Evolutionary conservation across 2,888 invertebrate genomes (phyloP), one percentile per base, ranked within the genome.

Genomic region (Callosobruchus maculatus): DNA sequence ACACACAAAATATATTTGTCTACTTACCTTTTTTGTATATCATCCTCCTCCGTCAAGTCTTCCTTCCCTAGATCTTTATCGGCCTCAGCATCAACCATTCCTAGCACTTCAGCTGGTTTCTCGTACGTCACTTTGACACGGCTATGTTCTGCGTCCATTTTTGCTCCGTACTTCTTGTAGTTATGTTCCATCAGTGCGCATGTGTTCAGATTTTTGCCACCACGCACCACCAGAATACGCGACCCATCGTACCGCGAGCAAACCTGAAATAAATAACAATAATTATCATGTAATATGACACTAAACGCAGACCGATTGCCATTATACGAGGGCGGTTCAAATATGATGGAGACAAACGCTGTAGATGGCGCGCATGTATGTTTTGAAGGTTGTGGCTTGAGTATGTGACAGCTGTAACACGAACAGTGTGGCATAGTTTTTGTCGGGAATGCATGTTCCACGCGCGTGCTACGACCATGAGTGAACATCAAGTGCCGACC

Each of bases 171-270:
- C 82, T 91, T 93, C 81, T 92, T 90, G 80, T 89, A 89, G 80
- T 92, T 91, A 79, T 91, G 91, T 77, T 95, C 93, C 78, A 95
- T 86, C 77, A 95, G 89, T 1, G 93, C 94, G 85, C 95, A 96
- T 0, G 94, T 94, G 78, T 92, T 90, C 70, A 96, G 87, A 84
- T 92, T 92, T 81, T 92, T 92, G 71, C 93, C 94, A 9, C 95
- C 96, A 86, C 93, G 92, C 0, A 95, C 94, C 0, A 96, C 93
- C 81, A 96, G 88, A 82, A 96, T 92, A 75, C 94, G 91, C 0
- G 95, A 93, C 20, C 95, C 95, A 80, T 92, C 91, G 84, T 91
- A 93, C 83, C 93, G 90, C 18, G 95, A 95, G 84, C 95, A 96
- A 70, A 94, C 93, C 80, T 80, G 22, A 66, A 75, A 74, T 13